Evolutionary conservation across 2,888 invertebrate species (phyloP).

Genomic region (Hemithea aestivaria): DNA sequence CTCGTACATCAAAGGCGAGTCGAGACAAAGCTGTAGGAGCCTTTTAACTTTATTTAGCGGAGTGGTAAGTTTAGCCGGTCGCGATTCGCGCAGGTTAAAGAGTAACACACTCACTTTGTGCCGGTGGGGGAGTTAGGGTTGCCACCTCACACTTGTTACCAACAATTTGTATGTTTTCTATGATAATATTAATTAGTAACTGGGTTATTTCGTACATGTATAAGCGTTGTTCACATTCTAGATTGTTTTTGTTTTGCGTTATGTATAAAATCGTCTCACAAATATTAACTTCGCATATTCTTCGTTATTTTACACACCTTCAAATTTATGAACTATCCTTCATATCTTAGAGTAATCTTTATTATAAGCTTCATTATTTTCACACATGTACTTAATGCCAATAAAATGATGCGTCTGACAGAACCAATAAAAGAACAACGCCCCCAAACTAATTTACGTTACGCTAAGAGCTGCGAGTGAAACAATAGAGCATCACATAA

Average conservation of each 20-base stretch:
- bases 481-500: conserved; percentile 22
- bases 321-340: too few relatives aligned
- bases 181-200: too few relatives aligned
- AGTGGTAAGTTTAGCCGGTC: conserved; percentile 79
- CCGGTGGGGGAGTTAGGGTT: conserved; percentile 49
- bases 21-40: conserved; percentile 77
- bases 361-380: too few relatives aligned
- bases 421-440: conserved; percentile 17
- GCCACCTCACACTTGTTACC: conserved; percentile 19
- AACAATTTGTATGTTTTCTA: not conserved
- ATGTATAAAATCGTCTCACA: too few relatives aligned
- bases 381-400: not conserved
- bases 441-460: conserved; percentile 13
- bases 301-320: too few relatives aligned
- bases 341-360: too few relatives aligned
- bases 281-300: too few relatives aligned
- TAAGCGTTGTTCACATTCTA: too few relatives aligned
- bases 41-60: conserved; percentile 80
- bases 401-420: not conserved
- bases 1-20: conserved; percentile 73
- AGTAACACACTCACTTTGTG: conserved; percentile 79
- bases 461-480: conserved; percentile 19
- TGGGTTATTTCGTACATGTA: too few relatives aligned
- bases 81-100: conserved; percentile 79
- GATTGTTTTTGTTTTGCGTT: too few relatives aligned